A percentile compares a stretch with the other conserved stretches of the same genome.
These are phyloP conservation scores for Orthonevra nobilis DNA, from an alignment of 2,888 invertebrate species.

Conservation along the genomic window DNA sequence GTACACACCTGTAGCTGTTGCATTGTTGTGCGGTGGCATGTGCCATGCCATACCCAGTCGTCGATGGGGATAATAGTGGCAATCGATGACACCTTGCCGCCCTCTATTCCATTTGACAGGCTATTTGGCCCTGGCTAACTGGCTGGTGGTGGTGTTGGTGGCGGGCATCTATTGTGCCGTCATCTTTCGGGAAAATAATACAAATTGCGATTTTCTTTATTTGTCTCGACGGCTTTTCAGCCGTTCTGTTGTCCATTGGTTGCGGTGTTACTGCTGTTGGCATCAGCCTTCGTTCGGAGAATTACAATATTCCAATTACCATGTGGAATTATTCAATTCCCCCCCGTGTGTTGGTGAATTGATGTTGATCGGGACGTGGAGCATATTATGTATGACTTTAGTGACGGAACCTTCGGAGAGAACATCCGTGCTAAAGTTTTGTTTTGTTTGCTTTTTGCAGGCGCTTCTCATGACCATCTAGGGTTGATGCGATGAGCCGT, in stretches of 20 bases:
- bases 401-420: constrained; percentile 6
- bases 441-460: constrained; percentile 21
- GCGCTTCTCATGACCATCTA: constrained; percentile 61
- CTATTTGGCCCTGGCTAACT: constrained; percentile 58
- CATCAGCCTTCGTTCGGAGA: constrained; percentile 41
- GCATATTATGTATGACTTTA: constrained; percentile 49
- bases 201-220: constrained; percentile 70
- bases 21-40: constrained; percentile 17
- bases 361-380: constrained; percentile 17
- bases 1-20: constrained; percentile 60
- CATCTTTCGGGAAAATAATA: constrained; percentile 68
- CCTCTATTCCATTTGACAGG: constrained; percentile 70
- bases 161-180: constrained; percentile 66
- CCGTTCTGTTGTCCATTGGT: constrained; percentile 8
- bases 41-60: constrained; percentile 57
- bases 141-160: constrained; percentile 15
- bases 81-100: constrained; percentile 70
- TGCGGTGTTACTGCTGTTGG: no score
- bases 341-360: constrained; percentile 38
- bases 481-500: constrained; percentile 26
- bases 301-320: constrained; percentile 70
- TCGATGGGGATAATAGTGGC: constrained; percentile 66
- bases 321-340: constrained; percentile 63
- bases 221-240: constrained; percentile 64
- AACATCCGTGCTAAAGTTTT: not conserved